phyloP scores from a whole-genome alignment of 2,113 vertebrate species.

The Oryctolagus cuniculus region DNA sequence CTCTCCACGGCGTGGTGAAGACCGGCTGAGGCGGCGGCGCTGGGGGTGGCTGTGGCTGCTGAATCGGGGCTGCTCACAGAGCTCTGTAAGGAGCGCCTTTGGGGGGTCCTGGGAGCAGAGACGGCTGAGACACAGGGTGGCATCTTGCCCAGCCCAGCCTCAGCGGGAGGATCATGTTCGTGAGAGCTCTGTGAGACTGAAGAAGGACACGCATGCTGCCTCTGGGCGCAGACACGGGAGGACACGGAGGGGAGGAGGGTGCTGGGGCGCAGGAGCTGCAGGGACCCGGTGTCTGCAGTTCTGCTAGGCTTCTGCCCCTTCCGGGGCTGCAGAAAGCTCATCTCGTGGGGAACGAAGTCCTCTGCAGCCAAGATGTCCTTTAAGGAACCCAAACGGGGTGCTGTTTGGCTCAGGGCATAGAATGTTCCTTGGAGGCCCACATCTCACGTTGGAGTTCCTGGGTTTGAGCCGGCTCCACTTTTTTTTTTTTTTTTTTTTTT shows the following conservation, averaged over 20 bases:
- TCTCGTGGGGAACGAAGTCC: background rate
- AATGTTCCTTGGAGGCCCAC: too few species aligned
- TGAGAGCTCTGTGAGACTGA: background rate
- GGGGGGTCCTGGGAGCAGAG: background rate
- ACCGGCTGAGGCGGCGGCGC: too few species aligned
- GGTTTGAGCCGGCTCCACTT: too few species aligned
- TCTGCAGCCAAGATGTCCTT: background rate
- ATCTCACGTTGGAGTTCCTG: too few species aligned
- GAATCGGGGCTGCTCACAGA: background rate
- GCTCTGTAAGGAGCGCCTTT: background rate
- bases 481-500: too few species aligned
- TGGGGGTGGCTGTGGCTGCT: background rate
- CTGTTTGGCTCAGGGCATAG: too few species aligned
- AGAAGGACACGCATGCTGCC: background rate
- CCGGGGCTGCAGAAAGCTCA: fast-evolving
- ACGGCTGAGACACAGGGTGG: background rate
- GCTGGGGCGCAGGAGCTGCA: too few species aligned
- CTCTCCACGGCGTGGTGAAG: fast-evolving
- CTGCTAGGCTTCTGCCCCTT: background rate
- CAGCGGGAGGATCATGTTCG: background rate
- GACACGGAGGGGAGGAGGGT: background rate
- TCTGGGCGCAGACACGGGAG: fast-evolving
- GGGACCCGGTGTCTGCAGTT: background rate
- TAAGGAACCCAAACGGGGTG: background rate
- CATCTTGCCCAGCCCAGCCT: background rate